A percentile compares a stretch with the other conserved stretches of the same genome.
phyloP scores from a whole-genome alignment of 2,797 vertebrate genomes.

The Pelochelys cantorii region DNA sequence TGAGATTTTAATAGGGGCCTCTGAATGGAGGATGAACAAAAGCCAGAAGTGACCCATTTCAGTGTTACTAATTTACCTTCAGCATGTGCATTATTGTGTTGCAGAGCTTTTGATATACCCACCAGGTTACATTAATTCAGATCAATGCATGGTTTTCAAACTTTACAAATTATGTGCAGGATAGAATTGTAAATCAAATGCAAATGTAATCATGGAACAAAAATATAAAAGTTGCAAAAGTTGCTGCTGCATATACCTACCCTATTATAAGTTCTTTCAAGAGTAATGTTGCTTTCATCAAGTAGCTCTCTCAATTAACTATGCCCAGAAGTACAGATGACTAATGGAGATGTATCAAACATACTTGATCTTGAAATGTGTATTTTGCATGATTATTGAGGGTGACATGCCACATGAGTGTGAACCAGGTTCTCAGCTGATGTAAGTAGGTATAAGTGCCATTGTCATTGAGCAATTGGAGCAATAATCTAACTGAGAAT shows the following conservation, averaged over 20 bases:
- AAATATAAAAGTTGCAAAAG: background rate
- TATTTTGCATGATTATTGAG: background rate
- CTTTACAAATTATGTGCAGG: background rate
- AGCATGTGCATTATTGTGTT: rapidly evolving
- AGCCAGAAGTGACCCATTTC: background rate
- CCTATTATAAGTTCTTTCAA: background rate
- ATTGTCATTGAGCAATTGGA: background rate
- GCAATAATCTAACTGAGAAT: background rate
- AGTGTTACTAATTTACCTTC: background rate
- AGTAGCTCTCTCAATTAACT: background rate
- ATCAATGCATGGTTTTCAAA: background rate
- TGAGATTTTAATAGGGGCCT: background rate
- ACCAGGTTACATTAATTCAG: background rate
- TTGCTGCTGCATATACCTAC: background rate
- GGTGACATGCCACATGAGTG: background rate
- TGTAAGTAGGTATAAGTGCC: background rate
- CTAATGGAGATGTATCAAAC: background rate
- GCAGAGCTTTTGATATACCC: background rate
- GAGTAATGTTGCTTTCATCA: background rate
- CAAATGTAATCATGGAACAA: background rate
- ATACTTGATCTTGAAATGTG: background rate
- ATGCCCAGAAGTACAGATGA: background rate
- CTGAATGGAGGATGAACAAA: background rate
- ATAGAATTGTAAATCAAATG: background rate
- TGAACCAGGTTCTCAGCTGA: background rate